phyloP scores from a whole-genome alignment of 2,113 vertebrate genomes.

The Ascaphus truei region DNA sequence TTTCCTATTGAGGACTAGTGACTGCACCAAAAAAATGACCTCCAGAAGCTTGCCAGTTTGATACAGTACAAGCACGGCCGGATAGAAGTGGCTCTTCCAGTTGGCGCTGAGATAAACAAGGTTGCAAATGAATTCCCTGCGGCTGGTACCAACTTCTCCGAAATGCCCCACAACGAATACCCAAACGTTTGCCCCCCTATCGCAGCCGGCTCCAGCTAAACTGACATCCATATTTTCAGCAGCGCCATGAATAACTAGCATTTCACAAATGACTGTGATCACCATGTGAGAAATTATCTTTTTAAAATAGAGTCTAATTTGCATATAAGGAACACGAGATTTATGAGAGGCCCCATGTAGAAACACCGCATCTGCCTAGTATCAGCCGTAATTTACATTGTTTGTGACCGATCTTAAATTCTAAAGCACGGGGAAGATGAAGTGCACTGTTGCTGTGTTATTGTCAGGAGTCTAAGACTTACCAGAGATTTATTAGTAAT shows the following conservation, averaged over 20 bases:
- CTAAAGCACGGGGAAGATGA: conserved; percentile 79
- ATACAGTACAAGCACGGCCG: conserved; percentile 38
- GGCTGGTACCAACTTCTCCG: not conserved
- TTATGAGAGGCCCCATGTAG: conserved; percentile 66
- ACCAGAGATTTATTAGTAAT: conserved; percentile 87
- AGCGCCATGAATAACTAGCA: conserved; percentile 53
- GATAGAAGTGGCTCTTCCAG: conserved; percentile 43
- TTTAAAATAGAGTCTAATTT: conserved; percentile 87
- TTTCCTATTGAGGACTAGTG: too few relatives aligned
- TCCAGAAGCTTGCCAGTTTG: too few relatives aligned
- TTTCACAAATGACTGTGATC: conserved; percentile 67
- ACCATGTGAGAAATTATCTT: conserved; percentile 84
- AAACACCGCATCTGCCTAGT: conserved; percentile 71
- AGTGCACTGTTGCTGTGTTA: conserved; percentile 75
- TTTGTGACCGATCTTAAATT: conserved; percentile 88
- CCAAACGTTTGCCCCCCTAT: conserved; percentile 1
- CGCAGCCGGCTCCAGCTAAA: not conserved
- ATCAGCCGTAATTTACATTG: conserved; percentile 82
- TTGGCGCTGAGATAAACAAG: conserved; percentile 35
- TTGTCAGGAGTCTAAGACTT: conserved; percentile 84
- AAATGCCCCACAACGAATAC: not conserved
- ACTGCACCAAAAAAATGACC: too few relatives aligned
- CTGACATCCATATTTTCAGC: conserved; percentile 23
- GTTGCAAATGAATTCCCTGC: conserved; percentile 3
- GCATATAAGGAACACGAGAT: conserved; percentile 86